These are phyloP conservation scores for Hemitrygon akajei DNA, from an alignment of 2,797 vertebrate genomes.

Conservation along the genomic window DNA sequence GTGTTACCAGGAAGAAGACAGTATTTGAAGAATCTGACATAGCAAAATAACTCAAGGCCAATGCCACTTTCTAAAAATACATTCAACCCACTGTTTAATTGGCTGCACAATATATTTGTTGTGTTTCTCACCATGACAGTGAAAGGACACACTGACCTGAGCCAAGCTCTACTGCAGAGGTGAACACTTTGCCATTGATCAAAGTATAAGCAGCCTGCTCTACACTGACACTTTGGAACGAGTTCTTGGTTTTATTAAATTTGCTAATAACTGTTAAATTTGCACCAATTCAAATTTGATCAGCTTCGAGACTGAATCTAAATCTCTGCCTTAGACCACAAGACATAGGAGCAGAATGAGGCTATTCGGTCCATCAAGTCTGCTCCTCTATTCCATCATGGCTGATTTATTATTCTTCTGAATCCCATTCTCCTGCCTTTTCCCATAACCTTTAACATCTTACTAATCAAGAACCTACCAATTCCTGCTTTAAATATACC, in stretches of 20 bases:
- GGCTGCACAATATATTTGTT: neutral
- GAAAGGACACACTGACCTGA: neutral
- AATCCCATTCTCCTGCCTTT: too few species aligned
- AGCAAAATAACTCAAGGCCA: neutral
- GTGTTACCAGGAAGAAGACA: too few species aligned
- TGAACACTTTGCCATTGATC: neutral
- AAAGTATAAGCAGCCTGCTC: neutral
- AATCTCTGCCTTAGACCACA: neutral
- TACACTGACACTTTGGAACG: neutral
- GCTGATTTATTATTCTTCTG: too few species aligned
- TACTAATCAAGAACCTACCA: too few species aligned
- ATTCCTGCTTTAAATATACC: too few species aligned
- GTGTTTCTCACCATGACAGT: neutral
- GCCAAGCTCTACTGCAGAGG: neutral
- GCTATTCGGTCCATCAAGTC: too few species aligned
- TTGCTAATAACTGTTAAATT: neutral
- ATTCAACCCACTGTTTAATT: neutral
- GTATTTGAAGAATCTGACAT: neutral
- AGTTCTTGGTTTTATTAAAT: neutral
- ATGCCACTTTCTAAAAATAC: neutral
- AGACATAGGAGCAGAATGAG: too few species aligned
- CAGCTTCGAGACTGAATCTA: neutral
- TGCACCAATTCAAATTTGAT: neutral
- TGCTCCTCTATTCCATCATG: too few species aligned
- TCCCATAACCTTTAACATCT: too few species aligned